Evolutionary conservation across 2,113 vertebrate genomes (phyloP), one percentile per base, ranked within the genome.

Genomic region (Dipodomys spectabilis): DNA sequence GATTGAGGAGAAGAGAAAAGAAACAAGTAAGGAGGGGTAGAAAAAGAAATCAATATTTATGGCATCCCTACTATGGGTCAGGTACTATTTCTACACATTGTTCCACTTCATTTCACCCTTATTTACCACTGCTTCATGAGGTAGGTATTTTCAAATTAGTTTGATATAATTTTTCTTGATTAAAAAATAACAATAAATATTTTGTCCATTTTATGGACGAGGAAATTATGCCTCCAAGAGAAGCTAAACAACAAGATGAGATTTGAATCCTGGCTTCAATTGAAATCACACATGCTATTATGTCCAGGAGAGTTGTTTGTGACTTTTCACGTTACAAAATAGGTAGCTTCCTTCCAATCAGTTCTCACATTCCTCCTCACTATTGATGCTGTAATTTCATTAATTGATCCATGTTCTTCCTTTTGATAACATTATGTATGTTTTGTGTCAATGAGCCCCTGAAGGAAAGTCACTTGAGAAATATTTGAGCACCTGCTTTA

Each of bases 241-340:
- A 92, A 88, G 45, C 16, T 87, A 82, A 92, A 35, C 77, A 18
- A 69, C 5, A 83, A 73, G 27, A 22, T 89, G 22, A 81, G 49
- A 87, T 92, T 79, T 94, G 62, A 95, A 53, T 81, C 30, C 11
- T 78, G 5, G 39, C 82, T 89, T 94, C 44, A 90, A 30, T 85
- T 7, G 16, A 91, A 93, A 84, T 15, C 12, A 39, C 57, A 25
- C 27, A 23, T 74, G 32, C 49, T 32, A 8, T 44, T 27, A 25
- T 73, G 53, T 79, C 35, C 20, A 20, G 22, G 28, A 68, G 30
- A 92, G 22, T 79, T 68, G 7, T 53, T 82, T 87, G 2, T 60
- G 13, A 53, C 25, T 44, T 85, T 92, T 88, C 68, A 53, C 3
- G 45, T 49, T 49, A 49, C 49, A 77, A 96, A 92, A 84, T 71